These are phyloP conservation scores for Coryphaenoides rupestris DNA, from an alignment of 2,113 vertebrate genomes.

Conservation along the genomic window DNA sequence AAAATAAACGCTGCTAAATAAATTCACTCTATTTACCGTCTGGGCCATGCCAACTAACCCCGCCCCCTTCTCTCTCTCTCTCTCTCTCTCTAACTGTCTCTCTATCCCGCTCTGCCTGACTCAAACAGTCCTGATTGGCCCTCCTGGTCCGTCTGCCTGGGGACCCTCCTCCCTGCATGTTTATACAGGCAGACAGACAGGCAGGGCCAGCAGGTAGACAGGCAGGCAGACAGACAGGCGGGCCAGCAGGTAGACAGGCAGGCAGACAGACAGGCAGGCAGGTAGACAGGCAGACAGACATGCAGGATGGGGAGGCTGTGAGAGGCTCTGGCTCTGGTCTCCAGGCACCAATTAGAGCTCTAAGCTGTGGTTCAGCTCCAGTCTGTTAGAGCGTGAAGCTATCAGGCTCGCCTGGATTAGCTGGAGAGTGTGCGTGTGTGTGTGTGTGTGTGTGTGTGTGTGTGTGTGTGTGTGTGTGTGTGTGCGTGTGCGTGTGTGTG, in stretches of 20 bases:
- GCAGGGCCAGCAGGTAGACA: not conserved
- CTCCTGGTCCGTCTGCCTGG: conserved; percentile 33
- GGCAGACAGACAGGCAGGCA: conserved; percentile 3
- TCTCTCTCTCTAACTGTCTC: not conserved
- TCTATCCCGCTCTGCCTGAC: not conserved
- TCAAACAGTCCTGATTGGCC: too few species aligned
- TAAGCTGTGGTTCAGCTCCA: conserved; percentile 60
- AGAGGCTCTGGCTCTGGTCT: conserved; percentile 29
- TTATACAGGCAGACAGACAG: conserved; percentile 40
- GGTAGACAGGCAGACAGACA: not conserved
- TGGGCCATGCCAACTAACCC: not conserved
- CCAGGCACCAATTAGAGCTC: conserved; percentile 63
- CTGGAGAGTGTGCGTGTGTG: conserved; percentile 7
- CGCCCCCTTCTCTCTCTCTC: not conserved
- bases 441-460: too few species aligned
- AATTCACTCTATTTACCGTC: too few species aligned
- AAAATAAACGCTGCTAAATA: too few species aligned
- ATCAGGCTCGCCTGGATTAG: conserved; percentile 60
- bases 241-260: not conserved
- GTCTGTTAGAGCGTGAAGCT: conserved; percentile 62
- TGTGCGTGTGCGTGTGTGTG: too few species aligned
- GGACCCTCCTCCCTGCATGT: conserved; percentile 47
- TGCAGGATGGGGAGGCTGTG: conserved; percentile 20
- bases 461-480: not conserved
- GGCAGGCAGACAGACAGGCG: not conserved